Conservation (phyloP, 2,888 invertebrate species). For the Polyploca ridens region DNA sequence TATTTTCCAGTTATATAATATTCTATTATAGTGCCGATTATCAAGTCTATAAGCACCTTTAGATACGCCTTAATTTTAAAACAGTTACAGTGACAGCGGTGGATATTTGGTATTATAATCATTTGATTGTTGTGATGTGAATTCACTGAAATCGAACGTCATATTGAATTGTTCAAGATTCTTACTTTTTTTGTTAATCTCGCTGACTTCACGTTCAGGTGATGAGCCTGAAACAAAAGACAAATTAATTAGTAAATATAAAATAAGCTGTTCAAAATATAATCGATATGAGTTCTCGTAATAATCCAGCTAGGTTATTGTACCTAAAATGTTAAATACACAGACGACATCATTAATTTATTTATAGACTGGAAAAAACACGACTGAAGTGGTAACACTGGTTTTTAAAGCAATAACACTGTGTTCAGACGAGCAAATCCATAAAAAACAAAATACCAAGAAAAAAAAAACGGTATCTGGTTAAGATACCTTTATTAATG, state of each 20-base stretch:
- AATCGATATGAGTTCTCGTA: neutral
- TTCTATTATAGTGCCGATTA: slow-evolving; percentile 23
- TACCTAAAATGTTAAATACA: slow-evolving; percentile 1
- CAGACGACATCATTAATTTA: slow-evolving; percentile 4
- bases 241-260: slow-evolving; percentile 10
- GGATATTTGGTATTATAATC: slow-evolving; percentile 68
- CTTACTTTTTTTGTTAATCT: slow-evolving; percentile 78
- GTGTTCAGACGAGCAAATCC: neutral
- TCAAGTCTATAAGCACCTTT: slow-evolving; percentile 28
- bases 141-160: slow-evolving; percentile 34
- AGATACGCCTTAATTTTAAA: slow-evolving; percentile 49
- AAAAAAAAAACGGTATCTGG: neutral
- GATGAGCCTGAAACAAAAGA: slow-evolving; percentile 71
- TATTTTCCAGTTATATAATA: no score
- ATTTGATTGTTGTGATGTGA: slow-evolving; percentile 27
- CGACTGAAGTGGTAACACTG: neutral
- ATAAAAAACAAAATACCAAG: slow-evolving; percentile 9
- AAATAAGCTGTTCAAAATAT: neutral
- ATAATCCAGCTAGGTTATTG: neutral
- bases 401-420: slow-evolving; percentile 2
- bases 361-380: neutral
- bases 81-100: slow-evolving; percentile 49
- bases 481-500: neutral
- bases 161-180: slow-evolving; percentile 28
- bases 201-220: slow-evolving; percentile 69